Evolutionary conservation across 2,113 vertebrate genomes (phyloP).

Genomic region (Clupea harengus): DNA sequence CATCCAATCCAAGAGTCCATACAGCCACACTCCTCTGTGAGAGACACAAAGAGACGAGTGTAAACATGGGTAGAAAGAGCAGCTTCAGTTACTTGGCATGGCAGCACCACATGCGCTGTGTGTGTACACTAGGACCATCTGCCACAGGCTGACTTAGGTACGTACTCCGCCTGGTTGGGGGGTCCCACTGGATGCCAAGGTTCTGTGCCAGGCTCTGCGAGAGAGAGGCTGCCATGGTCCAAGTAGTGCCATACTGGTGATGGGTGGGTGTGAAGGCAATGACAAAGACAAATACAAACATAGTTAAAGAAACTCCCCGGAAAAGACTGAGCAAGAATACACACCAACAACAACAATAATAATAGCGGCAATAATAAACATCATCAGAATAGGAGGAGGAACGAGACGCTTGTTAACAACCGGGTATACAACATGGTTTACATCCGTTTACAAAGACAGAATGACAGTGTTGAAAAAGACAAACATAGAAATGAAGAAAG

Average conservation of each 20-base stretch:
- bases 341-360: not conserved
- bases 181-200: slow-evolving; percentile 97
- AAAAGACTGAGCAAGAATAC: not conserved
- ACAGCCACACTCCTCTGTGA: slow-evolving; percentile 50
- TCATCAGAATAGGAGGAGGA: too few species aligned
- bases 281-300: not conserved
- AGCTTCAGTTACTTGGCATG: not conserved
- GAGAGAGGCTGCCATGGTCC: slow-evolving; percentile 85
- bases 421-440: too few species aligned
- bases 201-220: slow-evolving; percentile 96
- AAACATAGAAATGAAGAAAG: too few species aligned
- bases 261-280: slow-evolving; percentile 31
- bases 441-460: too few species aligned
- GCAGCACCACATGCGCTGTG: not conserved
- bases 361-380: not conserved
- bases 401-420: too few species aligned
- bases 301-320: not conserved
- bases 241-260: slow-evolving; percentile 83
- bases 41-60: slow-evolving; percentile 27
- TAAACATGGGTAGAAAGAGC: not conserved
- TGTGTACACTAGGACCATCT: not conserved
- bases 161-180: slow-evolving; percentile 85
- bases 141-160: slow-evolving; percentile 12
- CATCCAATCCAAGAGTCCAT: slow-evolving; percentile 53
- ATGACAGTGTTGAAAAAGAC: too few species aligned